Conservation (phyloP, 2,888 invertebrate genomes). For the Drosophila kuntzei region DNA sequence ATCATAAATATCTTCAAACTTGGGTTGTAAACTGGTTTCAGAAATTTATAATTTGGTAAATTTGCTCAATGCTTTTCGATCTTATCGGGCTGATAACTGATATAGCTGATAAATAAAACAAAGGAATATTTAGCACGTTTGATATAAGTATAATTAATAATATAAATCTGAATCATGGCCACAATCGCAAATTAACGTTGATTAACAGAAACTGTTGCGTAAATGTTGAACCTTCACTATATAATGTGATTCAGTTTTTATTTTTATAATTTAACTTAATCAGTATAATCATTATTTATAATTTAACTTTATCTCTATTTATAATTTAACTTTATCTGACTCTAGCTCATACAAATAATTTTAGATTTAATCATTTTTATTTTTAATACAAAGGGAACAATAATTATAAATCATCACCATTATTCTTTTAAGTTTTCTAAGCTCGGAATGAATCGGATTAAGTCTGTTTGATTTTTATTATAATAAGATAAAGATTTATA, state of each 20-base stretch:
- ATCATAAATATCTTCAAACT: neutral
- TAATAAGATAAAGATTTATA: neutral
- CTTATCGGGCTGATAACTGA: conserved; percentile 24
- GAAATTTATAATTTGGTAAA: conserved; percentile 16
- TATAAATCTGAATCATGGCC: conserved; percentile 21
- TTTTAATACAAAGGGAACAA: too few species aligned
- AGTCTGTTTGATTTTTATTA: neutral
- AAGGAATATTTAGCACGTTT: conserved; percentile 24
- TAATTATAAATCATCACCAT: too few species aligned
- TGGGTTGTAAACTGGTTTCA: conserved; percentile 25
- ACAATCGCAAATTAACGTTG: conserved; percentile 23
- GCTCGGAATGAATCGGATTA: neutral
- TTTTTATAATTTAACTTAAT: neutral
- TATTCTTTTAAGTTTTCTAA: too few species aligned
- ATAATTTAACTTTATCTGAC: too few species aligned
- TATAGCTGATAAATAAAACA: conserved; percentile 21
- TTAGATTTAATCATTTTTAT: too few species aligned
- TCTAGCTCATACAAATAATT: too few species aligned
- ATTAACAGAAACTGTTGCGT: conserved; percentile 20
- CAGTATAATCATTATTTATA: neutral
- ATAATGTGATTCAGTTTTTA: conserved; percentile 4
- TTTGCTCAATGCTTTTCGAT: conserved; percentile 9
- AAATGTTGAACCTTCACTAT: neutral
- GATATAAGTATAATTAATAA: neutral
- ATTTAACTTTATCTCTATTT: neutral